A percentile compares a stretch with the other conserved stretches of the same genome.
Evolutionary conservation across 2,888 invertebrate genomes (phyloP).

Genomic region (Cotesia congregata): DNA sequence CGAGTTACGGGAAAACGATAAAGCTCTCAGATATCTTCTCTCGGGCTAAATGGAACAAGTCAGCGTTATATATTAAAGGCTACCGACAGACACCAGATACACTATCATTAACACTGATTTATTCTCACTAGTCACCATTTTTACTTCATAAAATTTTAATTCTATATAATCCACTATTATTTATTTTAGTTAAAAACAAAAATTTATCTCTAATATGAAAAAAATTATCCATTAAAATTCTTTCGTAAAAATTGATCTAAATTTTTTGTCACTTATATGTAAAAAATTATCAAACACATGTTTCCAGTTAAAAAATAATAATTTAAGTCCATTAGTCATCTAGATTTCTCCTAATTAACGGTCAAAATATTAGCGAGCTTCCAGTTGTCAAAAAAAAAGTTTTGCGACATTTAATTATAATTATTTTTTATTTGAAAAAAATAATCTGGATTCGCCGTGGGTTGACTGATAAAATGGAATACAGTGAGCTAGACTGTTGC

Average conservation of each 20-base stretch:
- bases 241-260: neutral
- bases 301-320: constrained; percentile 44
- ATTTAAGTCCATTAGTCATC: constrained; percentile 29
- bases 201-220: no score
- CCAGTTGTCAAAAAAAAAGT: neutral
- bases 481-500: constrained; percentile 57
- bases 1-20: constrained; percentile 48
- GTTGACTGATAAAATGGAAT: constrained; percentile 20
- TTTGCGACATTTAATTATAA: no score
- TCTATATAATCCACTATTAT: no score
- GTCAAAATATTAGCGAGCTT: neutral
- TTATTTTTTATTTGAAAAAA: constrained; percentile 4
- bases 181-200: no score
- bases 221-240: no score
- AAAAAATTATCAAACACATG: constrained; percentile 35
- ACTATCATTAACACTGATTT: constrained; percentile 1
- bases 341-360: constrained; percentile 46
- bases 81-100: neutral
- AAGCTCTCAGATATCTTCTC: constrained; percentile 18
- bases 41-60: constrained; percentile 22
- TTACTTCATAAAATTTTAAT: no score
- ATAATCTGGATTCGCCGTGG: neutral
- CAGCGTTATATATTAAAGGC: constrained; percentile 20
- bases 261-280: neutral
- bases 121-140: neutral